phyloP scores from a whole-genome alignment of 2,888 invertebrate species.

The Dryococelus australis region DNA sequence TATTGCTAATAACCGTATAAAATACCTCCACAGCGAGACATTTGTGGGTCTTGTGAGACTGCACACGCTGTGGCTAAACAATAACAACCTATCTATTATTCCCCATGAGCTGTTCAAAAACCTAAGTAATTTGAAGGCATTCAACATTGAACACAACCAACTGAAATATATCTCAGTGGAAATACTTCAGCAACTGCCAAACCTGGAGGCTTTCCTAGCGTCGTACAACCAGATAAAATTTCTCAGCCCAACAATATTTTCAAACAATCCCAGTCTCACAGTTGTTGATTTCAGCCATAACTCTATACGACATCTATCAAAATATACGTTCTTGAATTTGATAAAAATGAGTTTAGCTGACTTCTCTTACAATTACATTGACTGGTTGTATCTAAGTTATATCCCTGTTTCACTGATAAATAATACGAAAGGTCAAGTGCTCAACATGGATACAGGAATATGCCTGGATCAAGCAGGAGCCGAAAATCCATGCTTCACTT shows the following conservation, averaged over 20 bases:
- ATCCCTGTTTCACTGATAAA: background rate
- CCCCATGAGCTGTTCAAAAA: background rate
- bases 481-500: background rate
- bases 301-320: background rate
- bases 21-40: background rate
- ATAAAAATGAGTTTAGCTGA: background rate
- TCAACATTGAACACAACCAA: background rate
- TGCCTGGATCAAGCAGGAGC: background rate
- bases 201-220: background rate
- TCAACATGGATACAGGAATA: background rate
- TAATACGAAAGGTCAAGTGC: background rate
- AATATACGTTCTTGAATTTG: background rate
- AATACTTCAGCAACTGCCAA: background rate
- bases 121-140: background rate
- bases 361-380: background rate
- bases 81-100: background rate
- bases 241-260: background rate
- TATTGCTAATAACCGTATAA: background rate
- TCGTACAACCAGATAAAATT: background rate
- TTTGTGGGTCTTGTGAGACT: background rate
- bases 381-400: background rate
- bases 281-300: background rate
- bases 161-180: background rate
- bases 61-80: background rate
- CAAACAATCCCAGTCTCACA: background rate